These are phyloP conservation scores for Brachypodius melanocephalos DNA, from an alignment of 2,113 vertebrate species.

Conservation along the genomic window DNA sequence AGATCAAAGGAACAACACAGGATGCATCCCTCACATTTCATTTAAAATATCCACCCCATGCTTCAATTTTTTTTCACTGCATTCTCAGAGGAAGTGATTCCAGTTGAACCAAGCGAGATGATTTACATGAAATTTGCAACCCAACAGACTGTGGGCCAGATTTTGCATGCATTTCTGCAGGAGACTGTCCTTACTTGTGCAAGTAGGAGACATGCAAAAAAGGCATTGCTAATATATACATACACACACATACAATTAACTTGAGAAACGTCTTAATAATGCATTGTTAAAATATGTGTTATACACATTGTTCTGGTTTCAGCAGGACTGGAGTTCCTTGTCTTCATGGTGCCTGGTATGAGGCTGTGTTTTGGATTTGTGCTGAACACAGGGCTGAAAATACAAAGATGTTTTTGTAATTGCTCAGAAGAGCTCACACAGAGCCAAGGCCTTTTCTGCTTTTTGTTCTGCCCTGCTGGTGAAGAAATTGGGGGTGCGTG, in stretches of 20 bases:
- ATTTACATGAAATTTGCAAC: not conserved
- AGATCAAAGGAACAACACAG: not conserved
- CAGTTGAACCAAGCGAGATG: not conserved
- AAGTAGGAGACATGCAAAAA: not conserved
- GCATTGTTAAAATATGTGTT: not conserved
- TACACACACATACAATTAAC: not conserved
- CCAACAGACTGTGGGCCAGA: fast-evolving
- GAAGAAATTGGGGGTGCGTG: fast-evolving
- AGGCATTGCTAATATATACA: fast-evolving
- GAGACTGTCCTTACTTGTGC: not conserved
- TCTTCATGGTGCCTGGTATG: fast-evolving
- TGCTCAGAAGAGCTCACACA: not conserved
- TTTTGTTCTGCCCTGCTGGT: fast-evolving
- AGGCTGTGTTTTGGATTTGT: not conserved
- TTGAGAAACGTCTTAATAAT: not conserved
- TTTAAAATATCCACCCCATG: not conserved
- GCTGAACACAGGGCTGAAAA: not conserved
- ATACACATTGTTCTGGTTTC: not conserved
- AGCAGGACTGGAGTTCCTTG: not conserved
- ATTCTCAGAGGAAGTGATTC: not conserved
- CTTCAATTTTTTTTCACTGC: not conserved
- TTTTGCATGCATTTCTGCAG: not conserved
- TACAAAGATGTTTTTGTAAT: not conserved
- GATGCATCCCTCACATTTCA: not conserved
- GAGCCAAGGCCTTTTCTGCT: not conserved